Evolutionary conservation across 2,888 invertebrate genomes (phyloP).

Genomic region (Euclidia mi): DNA sequence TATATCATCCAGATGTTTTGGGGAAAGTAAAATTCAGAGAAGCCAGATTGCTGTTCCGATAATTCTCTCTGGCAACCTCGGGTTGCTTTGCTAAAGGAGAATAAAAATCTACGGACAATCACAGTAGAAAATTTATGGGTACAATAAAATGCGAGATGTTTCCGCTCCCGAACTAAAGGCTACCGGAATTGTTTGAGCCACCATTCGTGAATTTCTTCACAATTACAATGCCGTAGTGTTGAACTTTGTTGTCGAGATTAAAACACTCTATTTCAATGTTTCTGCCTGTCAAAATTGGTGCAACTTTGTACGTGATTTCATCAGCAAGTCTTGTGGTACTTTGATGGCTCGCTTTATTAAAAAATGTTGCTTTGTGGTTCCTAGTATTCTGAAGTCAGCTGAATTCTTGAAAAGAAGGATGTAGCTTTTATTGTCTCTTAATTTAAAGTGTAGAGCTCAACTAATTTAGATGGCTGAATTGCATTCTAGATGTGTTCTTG

Average conservation of each 20-base stretch:
- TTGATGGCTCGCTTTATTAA: conserved; percentile 13
- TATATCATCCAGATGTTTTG: conserved; percentile 24
- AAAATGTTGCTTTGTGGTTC: conserved; percentile 6
- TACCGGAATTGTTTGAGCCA: conserved; percentile 53
- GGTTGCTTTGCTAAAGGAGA: conserved; percentile 60
- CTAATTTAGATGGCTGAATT: too few species aligned
- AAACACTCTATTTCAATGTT: conserved; percentile 37
- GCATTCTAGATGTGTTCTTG: too few species aligned
- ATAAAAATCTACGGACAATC: conserved; percentile 87
- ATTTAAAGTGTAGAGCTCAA: background rate
- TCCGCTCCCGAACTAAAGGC: conserved; percentile 77
- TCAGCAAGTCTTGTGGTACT: conserved; percentile 26
- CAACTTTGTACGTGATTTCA: conserved; percentile 52
- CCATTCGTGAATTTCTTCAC: conserved; percentile 51
- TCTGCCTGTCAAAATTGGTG: conserved; percentile 45
- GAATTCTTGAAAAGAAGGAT: background rate
- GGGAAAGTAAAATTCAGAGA: conserved; percentile 31
- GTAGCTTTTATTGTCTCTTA: background rate
- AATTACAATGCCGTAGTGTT: conserved; percentile 51
- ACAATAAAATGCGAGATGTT: conserved; percentile 87
- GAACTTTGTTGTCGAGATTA: conserved; percentile 53
- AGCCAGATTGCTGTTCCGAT: conserved; percentile 55
- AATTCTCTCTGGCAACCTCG: conserved; percentile 38
- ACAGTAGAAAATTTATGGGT: conserved; percentile 86
- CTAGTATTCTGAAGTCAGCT: background rate